A percentile compares a stretch with the other conserved stretches of the same genome.
phyloP scores from a whole-genome alignment of 2,113 vertebrate species.

The Charina bottae region DNA sequence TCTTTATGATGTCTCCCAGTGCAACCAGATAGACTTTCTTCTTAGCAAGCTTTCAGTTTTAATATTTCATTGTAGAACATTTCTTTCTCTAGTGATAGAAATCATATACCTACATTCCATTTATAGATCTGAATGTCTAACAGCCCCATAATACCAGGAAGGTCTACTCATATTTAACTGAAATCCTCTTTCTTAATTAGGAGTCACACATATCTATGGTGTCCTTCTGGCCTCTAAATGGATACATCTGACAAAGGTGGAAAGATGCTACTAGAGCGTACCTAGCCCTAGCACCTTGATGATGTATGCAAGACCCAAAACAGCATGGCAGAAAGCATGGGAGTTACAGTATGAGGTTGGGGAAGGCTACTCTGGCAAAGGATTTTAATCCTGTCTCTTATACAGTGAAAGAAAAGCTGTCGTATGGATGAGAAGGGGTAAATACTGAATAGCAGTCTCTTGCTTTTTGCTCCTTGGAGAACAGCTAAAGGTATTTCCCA shows the following conservation, averaged over 20 bases:
- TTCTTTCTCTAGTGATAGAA: constrained; percentile 18
- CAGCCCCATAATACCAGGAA: not conserved
- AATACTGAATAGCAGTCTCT: not conserved
- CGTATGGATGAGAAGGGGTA: not conserved
- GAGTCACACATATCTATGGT: not conserved
- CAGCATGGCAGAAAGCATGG: no score
- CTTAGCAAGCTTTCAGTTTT: constrained; percentile 40
- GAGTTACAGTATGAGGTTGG: no score
- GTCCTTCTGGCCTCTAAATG: constrained; percentile 10
- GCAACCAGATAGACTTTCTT: constrained; percentile 52
- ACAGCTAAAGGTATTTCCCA: no score
- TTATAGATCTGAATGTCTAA: not conserved
- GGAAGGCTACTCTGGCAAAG: no score
- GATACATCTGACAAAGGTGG: not conserved
- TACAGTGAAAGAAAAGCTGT: not conserved
- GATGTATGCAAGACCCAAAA: no score
- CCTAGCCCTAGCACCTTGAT: no score
- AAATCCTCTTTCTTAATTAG: not conserved
- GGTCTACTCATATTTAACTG: not conserved
- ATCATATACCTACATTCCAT: constrained; percentile 9
- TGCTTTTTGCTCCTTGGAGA: no score
- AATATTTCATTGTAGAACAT: constrained; percentile 29
- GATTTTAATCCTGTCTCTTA: not conserved
- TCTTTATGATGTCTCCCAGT: constrained; percentile 50
- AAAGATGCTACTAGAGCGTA: not conserved